Evolutionary conservation across 2,888 invertebrate species (phyloP).

Genomic region (Morpho achilles): DNA sequence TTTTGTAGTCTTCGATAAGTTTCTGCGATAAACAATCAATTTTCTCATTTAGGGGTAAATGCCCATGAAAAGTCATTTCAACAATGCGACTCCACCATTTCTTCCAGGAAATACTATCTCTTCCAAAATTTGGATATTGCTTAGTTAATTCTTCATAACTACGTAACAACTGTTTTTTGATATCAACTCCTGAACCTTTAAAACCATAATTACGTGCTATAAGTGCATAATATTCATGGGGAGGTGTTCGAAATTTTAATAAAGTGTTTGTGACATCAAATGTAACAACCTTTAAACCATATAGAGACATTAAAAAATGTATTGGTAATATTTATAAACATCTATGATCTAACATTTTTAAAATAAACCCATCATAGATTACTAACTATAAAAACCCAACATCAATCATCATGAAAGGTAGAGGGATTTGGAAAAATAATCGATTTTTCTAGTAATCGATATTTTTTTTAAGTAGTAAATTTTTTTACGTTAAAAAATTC

Average conservation of each 20-base stretch:
- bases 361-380: too few relatives aligned
- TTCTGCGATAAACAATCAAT: conserved; percentile 69
- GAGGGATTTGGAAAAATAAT: too few relatives aligned
- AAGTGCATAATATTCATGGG: conserved; percentile 86
- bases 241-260: conserved; percentile 83
- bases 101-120: conserved; percentile 84
- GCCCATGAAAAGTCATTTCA: conserved; percentile 80
- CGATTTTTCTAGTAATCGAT: too few relatives aligned
- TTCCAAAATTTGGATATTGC: conserved; percentile 90
- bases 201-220: conserved; percentile 86
- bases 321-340: not conserved
- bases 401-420: too few relatives aligned
- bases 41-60: conserved; percentile 48
- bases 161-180: conserved; percentile 81
- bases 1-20: conserved; percentile 85
- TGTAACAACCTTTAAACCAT: conserved; percentile 83
- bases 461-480: too few relatives aligned
- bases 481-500: too few relatives aligned
- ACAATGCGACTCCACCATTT: conserved; percentile 91
- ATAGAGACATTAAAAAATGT: conserved; percentile 52
- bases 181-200: conserved; percentile 67
- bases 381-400: too few relatives aligned
- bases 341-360: too few relatives aligned
- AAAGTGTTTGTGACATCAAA: conserved; percentile 94
- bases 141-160: conserved; percentile 82